phyloP scores from a whole-genome alignment of 1,140 invertebrate genomes.

The Coenobita brevimanus region DNA sequence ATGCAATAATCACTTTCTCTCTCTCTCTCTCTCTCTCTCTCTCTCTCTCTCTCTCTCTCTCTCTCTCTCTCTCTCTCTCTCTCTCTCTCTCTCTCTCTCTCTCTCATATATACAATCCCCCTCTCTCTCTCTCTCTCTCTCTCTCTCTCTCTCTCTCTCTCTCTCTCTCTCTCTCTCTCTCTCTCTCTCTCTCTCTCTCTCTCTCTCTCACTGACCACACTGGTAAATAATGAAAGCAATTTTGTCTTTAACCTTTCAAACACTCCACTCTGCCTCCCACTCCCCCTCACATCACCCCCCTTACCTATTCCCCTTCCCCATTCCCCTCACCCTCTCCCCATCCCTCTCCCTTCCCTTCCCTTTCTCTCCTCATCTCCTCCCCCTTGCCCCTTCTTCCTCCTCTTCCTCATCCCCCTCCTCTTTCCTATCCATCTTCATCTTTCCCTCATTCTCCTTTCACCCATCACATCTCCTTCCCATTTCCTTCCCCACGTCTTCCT shows the following conservation, averaged over 20 bases:
- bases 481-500: no score
- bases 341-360: neutral
- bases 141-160: neutral
- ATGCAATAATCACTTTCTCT: no score
- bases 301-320: neutral
- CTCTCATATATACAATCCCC: neutral
- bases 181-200: neutral
- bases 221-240: no score
- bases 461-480: no score
- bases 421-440: no score
- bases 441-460: no score
- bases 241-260: neutral
- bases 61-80: neutral
- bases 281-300: neutral
- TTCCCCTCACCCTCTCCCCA: neutral
- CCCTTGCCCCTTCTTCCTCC: no score
- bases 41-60: neutral
- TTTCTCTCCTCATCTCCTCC: no score
- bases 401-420: no score
- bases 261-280: neutral
- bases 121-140: neutral
- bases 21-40: neutral
- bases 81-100: neutral
- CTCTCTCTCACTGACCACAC: no score
- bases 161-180: neutral